Conservation (phyloP, 2,888 invertebrate genomes). For the Neria commutata region DNA sequence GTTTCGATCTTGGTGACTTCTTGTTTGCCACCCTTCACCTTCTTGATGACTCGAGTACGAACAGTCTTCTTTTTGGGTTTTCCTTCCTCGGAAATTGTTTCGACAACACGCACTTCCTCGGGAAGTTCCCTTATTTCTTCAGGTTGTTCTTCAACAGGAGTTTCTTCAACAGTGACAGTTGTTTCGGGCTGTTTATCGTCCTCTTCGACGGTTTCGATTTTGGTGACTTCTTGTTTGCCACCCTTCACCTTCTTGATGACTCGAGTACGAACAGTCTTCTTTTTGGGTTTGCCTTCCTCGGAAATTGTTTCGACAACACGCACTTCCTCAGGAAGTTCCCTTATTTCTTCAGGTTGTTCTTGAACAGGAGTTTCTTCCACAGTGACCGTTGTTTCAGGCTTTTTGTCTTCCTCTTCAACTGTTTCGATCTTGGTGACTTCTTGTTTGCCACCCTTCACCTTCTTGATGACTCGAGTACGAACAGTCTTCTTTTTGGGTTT, state of each 20-base stretch:
- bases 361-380: constrained; percentile 24
- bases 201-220: constrained; percentile 25
- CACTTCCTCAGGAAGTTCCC: constrained; percentile 22
- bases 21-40: constrained; percentile 24
- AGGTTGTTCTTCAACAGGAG: constrained; percentile 18
- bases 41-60: constrained; percentile 24
- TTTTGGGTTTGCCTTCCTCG: constrained; percentile 24
- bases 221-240: constrained; percentile 26
- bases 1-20: constrained; percentile 27
- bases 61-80: constrained; percentile 21
- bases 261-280: constrained; percentile 23
- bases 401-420: constrained; percentile 26
- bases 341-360: constrained; percentile 12
- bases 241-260: constrained; percentile 23
- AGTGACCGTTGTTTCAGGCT: constrained; percentile 22
- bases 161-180: constrained; percentile 24
- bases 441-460: constrained; percentile 22
- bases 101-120: constrained; percentile 22
- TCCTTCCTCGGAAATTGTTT: constrained; percentile 22
- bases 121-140: constrained; percentile 20
- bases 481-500: constrained; percentile 23
- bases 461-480: constrained; percentile 26
- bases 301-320: constrained; percentile 23
- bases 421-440: constrained; percentile 28
- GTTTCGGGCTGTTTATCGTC: constrained; percentile 26